Conservation (phyloP, 2,888 invertebrate species). For the Drosophila ustulata region DNA sequence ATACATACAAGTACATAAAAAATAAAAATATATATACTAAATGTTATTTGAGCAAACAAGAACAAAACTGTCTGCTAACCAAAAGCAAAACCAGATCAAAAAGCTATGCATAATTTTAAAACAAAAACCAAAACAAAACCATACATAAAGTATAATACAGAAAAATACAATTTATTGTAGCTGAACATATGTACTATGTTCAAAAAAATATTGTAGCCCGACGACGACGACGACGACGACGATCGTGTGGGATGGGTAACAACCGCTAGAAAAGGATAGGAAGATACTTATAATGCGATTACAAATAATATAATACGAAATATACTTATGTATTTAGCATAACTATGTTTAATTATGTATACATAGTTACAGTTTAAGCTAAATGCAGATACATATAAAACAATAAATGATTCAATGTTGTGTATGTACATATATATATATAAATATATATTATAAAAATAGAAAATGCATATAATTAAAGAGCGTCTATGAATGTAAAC, state of each 20-base stretch:
- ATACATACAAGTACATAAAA: slow-evolving; percentile 43
- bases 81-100: slow-evolving; percentile 9
- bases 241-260: slow-evolving; percentile 25
- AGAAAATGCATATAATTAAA: slow-evolving; percentile 59
- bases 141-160: slow-evolving; percentile 39
- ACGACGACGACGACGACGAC: not conserved
- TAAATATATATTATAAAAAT: slow-evolving; percentile 51
- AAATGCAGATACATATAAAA: slow-evolving; percentile 52
- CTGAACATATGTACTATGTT: slow-evolving; percentile 60
- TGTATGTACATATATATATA: slow-evolving; percentile 77
- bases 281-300: slow-evolving; percentile 48
- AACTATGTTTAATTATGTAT: slow-evolving; percentile 75
- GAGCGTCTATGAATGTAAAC: slow-evolving; percentile 58
- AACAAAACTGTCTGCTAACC: slow-evolving; percentile 60
- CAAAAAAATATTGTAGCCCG: slow-evolving; percentile 20
- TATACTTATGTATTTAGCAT: slow-evolving; percentile 67
- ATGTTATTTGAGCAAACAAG: slow-evolving; percentile 73
- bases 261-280: slow-evolving; percentile 22
- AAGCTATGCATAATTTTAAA: slow-evolving; percentile 5
- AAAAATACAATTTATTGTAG: slow-evolving; percentile 54
- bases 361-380: slow-evolving; percentile 73
- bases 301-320: slow-evolving; percentile 46
- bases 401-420: slow-evolving; percentile 79
- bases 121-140: slow-evolving; percentile 40
- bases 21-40: slow-evolving; percentile 62